A percentile compares a stretch with the other conserved stretches of the same genome.
Evolutionary conservation across 2,113 vertebrate species (phyloP).

Genomic region (Labrus mixtus): DNA sequence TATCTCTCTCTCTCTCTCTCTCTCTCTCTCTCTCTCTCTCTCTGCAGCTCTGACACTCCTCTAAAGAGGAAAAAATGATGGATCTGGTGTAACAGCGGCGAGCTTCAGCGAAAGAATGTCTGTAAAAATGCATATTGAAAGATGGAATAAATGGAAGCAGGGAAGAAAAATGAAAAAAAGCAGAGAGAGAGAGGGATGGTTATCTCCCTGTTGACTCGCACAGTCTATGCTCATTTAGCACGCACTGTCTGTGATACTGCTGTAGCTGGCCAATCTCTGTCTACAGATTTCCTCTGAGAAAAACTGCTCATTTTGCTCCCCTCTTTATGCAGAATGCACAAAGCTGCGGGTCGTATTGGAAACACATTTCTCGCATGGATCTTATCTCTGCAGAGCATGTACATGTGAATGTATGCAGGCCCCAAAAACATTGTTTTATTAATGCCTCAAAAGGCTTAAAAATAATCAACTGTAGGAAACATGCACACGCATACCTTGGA

Average conservation of each 20-base stretch:
- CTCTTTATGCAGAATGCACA: constrained; percentile 46
- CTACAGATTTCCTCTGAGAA: constrained; percentile 74
- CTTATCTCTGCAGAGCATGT: neutral
- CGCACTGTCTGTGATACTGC: constrained; percentile 62
- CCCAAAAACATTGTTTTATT: too few species aligned
- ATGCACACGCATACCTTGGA: too few species aligned
- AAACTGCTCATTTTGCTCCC: constrained; percentile 66
- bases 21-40: constrained; percentile 2
- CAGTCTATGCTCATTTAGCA: constrained; percentile 73
- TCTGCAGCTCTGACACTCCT: neutral
- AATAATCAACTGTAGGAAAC: too few species aligned
- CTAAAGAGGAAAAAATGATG: constrained; percentile 47
- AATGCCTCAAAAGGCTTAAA: too few species aligned
- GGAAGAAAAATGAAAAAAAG: constrained; percentile 6
- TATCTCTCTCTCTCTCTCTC: constrained; percentile 6
- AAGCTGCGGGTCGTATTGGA: constrained; percentile 48
- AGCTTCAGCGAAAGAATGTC: constrained; percentile 26
- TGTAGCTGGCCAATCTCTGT: constrained; percentile 65
- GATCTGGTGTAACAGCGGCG: constrained; percentile 51
- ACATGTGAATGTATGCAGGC: neutral
- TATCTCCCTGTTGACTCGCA: constrained; percentile 74
- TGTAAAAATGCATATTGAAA: constrained; percentile 61
- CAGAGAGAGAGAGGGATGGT: constrained; percentile 22
- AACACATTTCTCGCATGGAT: constrained; percentile 58
- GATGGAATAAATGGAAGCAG: constrained; percentile 55